Evolutionary conservation across 2,113 vertebrate genomes (phyloP).

Genomic region (Toxotes chatareus): DNA sequence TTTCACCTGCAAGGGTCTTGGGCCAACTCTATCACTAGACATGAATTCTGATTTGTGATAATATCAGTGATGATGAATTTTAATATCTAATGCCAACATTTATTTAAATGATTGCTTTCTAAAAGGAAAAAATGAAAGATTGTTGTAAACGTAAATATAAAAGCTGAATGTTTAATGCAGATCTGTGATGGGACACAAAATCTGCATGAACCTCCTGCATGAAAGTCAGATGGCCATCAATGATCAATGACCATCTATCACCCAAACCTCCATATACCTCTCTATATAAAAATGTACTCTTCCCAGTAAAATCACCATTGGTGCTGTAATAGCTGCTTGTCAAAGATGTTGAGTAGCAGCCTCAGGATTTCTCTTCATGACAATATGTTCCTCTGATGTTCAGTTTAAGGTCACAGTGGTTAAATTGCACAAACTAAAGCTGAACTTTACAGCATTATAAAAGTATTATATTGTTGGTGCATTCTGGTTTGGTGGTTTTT

Average conservation of each 20-base stretch:
- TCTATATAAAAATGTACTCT: neutral
- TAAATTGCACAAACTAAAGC: neutral
- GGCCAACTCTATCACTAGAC: neutral
- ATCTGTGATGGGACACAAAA: too few relatives aligned
- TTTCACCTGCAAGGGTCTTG: neutral
- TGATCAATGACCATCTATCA: too few relatives aligned
- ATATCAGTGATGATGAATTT: too few relatives aligned
- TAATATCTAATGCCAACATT: too few relatives aligned
- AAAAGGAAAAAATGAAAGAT: neutral
- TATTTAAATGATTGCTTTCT: neutral
- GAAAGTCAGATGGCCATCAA: too few relatives aligned
- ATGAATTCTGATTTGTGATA: neutral
- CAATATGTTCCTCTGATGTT: neutral
- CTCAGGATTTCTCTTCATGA: neutral
- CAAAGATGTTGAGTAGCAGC: neutral
- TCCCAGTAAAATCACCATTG: neutral
- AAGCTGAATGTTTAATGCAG: neutral
- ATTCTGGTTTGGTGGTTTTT: neutral
- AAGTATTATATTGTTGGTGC: neutral
- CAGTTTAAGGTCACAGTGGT: neutral
- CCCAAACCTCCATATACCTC: too few relatives aligned
- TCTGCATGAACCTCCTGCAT: too few relatives aligned
- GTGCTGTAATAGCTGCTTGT: neutral
- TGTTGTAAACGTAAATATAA: neutral
- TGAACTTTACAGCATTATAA: neutral